A percentile compares a stretch with the other conserved stretches of the same genome.
Conservation (phyloP, 2,113 vertebrate genomes). For the Pachyramphus minor region DNA sequence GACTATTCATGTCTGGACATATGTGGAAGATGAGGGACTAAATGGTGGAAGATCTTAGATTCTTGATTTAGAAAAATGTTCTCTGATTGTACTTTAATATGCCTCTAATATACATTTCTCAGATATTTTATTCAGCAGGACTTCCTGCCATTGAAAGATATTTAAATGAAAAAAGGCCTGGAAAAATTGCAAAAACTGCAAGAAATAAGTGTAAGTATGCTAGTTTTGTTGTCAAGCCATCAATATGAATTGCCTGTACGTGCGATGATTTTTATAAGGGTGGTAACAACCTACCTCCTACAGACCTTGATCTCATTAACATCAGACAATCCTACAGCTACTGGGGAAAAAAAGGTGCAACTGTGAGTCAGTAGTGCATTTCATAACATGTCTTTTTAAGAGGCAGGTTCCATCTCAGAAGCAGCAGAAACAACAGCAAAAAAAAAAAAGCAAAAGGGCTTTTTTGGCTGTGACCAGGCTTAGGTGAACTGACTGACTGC, state of each 20-base stretch:
- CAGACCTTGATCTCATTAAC: background rate
- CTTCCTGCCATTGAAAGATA: background rate
- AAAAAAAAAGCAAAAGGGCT: background rate
- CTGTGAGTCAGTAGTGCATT: background rate
- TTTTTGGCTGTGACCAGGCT: background rate
- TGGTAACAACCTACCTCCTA: background rate
- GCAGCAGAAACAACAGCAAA: background rate
- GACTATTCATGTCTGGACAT: background rate
- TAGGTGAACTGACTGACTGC: background rate
- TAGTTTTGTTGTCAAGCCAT: background rate
- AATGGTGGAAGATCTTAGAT: background rate
- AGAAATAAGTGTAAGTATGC: background rate
- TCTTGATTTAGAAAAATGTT: background rate
- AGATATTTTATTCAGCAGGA: background rate
- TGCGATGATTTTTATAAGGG: background rate
- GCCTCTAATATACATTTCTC: background rate
- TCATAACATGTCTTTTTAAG: background rate
- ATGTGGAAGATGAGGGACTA: background rate
- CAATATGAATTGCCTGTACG: background rate
- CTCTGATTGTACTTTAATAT: background rate
- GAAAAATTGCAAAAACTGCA: background rate
- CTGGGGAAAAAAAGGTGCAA: background rate
- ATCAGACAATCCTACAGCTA: background rate
- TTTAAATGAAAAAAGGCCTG: background rate
- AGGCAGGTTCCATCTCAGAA: background rate